phyloP scores from a whole-genome alignment of 1,140 invertebrate genomes.

The Tachypleus tridentatus region DNA sequence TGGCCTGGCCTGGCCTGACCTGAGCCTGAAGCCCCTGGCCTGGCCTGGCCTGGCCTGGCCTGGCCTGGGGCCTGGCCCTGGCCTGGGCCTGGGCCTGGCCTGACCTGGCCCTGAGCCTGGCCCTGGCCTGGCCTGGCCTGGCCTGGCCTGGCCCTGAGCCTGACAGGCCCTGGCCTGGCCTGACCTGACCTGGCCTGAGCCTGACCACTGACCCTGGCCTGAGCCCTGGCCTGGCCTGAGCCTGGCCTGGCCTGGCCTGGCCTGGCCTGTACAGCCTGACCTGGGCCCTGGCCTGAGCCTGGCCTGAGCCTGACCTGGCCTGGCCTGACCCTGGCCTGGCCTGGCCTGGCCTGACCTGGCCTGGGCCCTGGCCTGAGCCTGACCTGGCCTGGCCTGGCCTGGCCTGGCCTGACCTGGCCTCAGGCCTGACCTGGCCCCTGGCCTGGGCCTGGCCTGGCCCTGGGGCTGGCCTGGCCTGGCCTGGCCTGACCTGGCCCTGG shows the following conservation, averaged over 20 bases:
- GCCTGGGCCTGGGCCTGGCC: too few relatives aligned
- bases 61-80: too few relatives aligned
- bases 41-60: slow-evolving; percentile 24
- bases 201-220: slow-evolving; percentile 21
- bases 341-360: too few relatives aligned
- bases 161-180: slow-evolving; percentile 16
- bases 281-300: too few relatives aligned
- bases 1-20: too few relatives aligned
- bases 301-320: slow-evolving; percentile 21
- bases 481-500: slow-evolving; percentile 25
- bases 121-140: slow-evolving; percentile 13
- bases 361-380: too few relatives aligned
- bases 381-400: slow-evolving; percentile 21
- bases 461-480: slow-evolving; percentile 25
- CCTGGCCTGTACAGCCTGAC: slow-evolving; percentile 17
- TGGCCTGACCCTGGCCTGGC: too few relatives aligned
- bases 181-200: slow-evolving; percentile 22
- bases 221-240: slow-evolving; percentile 24
- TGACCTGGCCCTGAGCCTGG: too few relatives aligned
- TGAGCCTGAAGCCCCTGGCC: too few relatives aligned
- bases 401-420: slow-evolving; percentile 16
- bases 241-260: slow-evolving; percentile 23
- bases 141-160: slow-evolving; percentile 13
- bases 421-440: too few relatives aligned
- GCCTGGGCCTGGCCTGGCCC: too few relatives aligned